Evolutionary conservation across 2,888 invertebrate genomes (phyloP), one percentile per base, ranked within the genome.

Genomic region (Choreutis nemorana): DNA sequence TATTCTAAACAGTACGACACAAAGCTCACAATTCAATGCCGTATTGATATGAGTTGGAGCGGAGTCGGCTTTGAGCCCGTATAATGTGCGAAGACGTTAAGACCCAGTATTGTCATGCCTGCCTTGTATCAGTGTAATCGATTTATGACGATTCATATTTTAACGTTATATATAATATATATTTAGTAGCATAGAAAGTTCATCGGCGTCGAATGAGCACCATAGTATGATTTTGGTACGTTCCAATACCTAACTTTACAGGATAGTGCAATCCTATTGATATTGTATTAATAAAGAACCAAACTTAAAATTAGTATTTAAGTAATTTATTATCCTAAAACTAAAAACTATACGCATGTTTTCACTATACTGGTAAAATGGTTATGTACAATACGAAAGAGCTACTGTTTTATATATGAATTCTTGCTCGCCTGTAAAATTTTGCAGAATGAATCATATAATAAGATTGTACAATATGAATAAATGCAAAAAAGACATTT

Each of bases 391-490:
- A 77, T 77, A 75, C 58, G 73, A 70, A 73, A 65, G 75, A 77
- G 75, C 77, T 77, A 68, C 70, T 68, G 77, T 80, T 80, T 80
- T 80, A 75, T 80, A 80, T 77, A 78, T 77, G 77, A 80, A 78
- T 79, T 78, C 78, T 79, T 77, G 79, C 77, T 79, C 79, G 80
- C 79, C 70, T 79, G 80, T 80, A 80, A 75, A 75, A 78, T 77
- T 78, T 78, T 78, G 78, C 78, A 78, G 78, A 78, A 78, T 75
- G 78, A 62, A 75, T 77, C 75, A 77, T 70, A 70, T 75, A 72
- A 75, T 75, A 78, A 78, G 73, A 78, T 77, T 78, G 78, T 78
- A 78, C 77, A 78, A 77, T 78, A 78, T 75, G 71, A 78, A 78
- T 78, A 78, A 78, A 78, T 75, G 78, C 78, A 77, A 78, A 77